Base-by-base conservation (phyloP, 2,888 invertebrate genomes). In the Ennomos quercinarius region DNA sequence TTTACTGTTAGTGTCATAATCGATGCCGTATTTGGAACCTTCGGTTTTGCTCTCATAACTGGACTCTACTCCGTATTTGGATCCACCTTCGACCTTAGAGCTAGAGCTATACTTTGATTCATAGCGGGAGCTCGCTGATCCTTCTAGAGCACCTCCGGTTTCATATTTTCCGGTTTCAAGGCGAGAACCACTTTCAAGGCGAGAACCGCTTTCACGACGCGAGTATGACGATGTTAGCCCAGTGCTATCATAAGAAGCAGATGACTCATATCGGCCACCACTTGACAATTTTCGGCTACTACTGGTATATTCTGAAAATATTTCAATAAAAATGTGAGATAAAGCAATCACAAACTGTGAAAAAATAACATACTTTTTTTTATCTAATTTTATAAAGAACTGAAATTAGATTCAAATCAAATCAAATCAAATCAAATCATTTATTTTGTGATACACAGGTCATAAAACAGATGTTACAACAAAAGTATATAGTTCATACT, bases 141-240 rank as follows among this genome's bases (percentile, higher is more conserved):
- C 89, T 61, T 91, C 91, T 35, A 83, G 61, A 8, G 86, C 70
- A 9, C 80, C 81, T 12, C 84, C 84, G 12, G 76, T 70, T 39
- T 89, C 87, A 53, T 84, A 81, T 47, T 75, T 81, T 10, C 81
- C 77, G 56, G 83, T 80, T 51, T 89, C 89, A 51, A 85, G 45
- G 0, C 86, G 84, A 0, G n/a, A n/a, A n/a, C n/a, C n/a, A n/a
- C 17, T 80, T 51, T 89, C 89, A 51, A 85, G 45, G 0, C 86
- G 84, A 0, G 89, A 78, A 1, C 89, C 90, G 55, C 91, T 89
- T 57, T 91, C 90, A 17, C 89, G 88, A 8, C 91, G 87, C 1
- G 89, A 80, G 67, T 83, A 80, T 1, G 86, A 82, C 0, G 84
- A 83, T 6, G 81, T 74, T 10, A 81, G 60, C 6, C 86, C 88